A percentile compares a stretch with the other conserved stretches of the same genome.
These are phyloP conservation scores for Leguminivora glycinivorella DNA, from an alignment of 1,140 invertebrate genomes.

Conservation along the genomic window DNA sequence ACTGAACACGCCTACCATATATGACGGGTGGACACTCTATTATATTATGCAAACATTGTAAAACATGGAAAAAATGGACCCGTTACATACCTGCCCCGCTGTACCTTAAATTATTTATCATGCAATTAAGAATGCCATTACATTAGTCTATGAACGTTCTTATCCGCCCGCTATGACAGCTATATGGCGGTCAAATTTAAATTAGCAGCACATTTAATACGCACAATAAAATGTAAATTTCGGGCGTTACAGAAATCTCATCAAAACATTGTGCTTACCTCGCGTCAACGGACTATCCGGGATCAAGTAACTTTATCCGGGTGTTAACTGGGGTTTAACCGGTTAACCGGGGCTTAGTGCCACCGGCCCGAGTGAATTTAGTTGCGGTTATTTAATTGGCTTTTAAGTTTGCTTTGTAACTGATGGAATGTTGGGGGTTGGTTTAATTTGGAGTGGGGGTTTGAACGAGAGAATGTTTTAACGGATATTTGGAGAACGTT, in stretches of 20 bases:
- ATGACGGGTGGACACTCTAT: no score
- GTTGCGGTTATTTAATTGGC: slow-evolving; percentile 15
- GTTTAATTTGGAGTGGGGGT: background rate
- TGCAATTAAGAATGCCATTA: background rate
- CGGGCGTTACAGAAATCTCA: background rate
- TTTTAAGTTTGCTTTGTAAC: slow-evolving; percentile 23
- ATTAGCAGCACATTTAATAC: slow-evolving; percentile 8
- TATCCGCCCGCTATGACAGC: background rate
- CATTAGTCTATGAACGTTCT: background rate
- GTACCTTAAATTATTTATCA: background rate
- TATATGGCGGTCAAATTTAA: slow-evolving; percentile 25
- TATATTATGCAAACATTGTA: no score
- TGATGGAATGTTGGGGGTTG: background rate
- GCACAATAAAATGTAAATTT: slow-evolving; percentile 20
- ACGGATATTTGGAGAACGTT: background rate
- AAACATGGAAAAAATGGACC: no score
- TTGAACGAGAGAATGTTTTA: background rate
- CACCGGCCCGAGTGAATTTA: slow-evolving; percentile 25
- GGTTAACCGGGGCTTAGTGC: background rate
- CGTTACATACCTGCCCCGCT: no score
- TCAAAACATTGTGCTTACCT: slow-evolving; percentile 26
- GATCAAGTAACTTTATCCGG: slow-evolving; percentile 9
- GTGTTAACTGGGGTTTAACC: background rate
- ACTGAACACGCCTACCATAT: no score
- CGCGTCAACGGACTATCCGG: slow-evolving; percentile 11